Evolutionary conservation across 2,113 vertebrate genomes (phyloP), one percentile per base, ranked within the genome.

Genomic region (Rhegmatorhina hoffmannsi): DNA sequence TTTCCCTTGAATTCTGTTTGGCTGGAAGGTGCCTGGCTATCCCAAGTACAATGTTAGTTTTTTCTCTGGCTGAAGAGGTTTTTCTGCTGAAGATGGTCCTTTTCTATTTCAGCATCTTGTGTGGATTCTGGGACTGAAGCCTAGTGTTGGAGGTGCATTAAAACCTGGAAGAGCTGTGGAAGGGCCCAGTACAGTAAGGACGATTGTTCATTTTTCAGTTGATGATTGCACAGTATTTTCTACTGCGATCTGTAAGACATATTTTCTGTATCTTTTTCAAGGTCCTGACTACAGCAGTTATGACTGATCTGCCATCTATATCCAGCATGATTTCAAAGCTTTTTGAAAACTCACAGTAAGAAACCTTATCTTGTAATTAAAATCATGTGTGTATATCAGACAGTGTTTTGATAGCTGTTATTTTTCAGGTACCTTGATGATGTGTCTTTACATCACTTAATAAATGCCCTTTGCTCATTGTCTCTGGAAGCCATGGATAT

Each of bases 311-410:
- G 72, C 99, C 99, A 18, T 98, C 99, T 94, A 99, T 99, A 97
- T 98, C 99, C 95, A 99, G 98, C 92, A 99, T 99, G 97, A 99
- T 99, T 85, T 99, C 99, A 97, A 98, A 99, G 94, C 98, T 99
- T 25, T 99, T 99, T 92, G 99, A 99, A 98, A 99, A 99, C 95
- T 99, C 99, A 72, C 99, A 99, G 99, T 99, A 98, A 99, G 99
- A 86, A 87, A 94, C 38, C 44, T 52, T 34, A 82, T 84, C 68
- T 96, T 89, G 19, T 68, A 83, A 94, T 79, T 89, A 56, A 93
- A 95, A 84, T 76, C 46, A 47, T 60, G 49, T 25, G 26, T 89
- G 23, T 79, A 2, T 93, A n/a, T 95, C 59, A 66, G 62, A 34
- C 89, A 80, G 19, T 96, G 34, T 94, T 95, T 92, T 97, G 67